Conservation (phyloP, 35 echinoderm and acorn worm genomes). For the Ptychodera flava region DNA sequence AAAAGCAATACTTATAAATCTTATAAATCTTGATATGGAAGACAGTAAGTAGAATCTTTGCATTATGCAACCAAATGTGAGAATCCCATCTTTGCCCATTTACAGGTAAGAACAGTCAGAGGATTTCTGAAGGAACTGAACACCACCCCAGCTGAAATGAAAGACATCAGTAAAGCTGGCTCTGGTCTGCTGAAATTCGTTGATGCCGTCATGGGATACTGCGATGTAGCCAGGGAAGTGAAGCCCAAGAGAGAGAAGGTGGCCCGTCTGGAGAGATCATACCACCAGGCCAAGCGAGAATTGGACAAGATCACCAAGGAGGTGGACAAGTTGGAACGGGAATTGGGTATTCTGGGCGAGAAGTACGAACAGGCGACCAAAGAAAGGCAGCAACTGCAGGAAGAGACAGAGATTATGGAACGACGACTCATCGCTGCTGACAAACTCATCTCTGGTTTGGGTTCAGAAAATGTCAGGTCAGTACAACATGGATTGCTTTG, state of each 20-base stretch:
- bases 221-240: slow-evolving; percentile 87
- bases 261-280: slow-evolving; percentile 88
- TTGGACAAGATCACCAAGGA: slow-evolving; percentile 89
- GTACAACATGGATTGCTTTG: neutral
- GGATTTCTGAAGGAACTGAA: slow-evolving; percentile 86
- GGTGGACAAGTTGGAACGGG: slow-evolving; percentile 65
- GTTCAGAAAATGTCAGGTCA: slow-evolving; percentile 96
- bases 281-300: slow-evolving; percentile 96
- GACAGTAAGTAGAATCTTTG: no score
- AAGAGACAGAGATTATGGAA: slow-evolving; percentile 99
- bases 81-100: no score
- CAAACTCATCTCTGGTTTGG: slow-evolving; percentile 96
- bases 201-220: slow-evolving; percentile 89
- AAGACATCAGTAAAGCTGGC: slow-evolving; percentile 65
- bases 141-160: slow-evolving; percentile 76
- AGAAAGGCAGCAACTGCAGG: slow-evolving; percentile 81
- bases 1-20: no score
- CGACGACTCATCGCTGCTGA: slow-evolving; percentile 88
- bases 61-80: no score
- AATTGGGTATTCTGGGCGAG: slow-evolving; percentile 61
- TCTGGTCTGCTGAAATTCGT: slow-evolving; percentile 96
- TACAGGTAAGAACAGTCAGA: slow-evolving; percentile 89
- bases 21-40: no score
- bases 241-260: slow-evolving; percentile 99
- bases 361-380: slow-evolving; percentile 89